Percentiles rank a stretch among this genome's conserved stretches.
Conservation (phyloP, 2,888 invertebrate genomes). For the Ctena decussata region DNA sequence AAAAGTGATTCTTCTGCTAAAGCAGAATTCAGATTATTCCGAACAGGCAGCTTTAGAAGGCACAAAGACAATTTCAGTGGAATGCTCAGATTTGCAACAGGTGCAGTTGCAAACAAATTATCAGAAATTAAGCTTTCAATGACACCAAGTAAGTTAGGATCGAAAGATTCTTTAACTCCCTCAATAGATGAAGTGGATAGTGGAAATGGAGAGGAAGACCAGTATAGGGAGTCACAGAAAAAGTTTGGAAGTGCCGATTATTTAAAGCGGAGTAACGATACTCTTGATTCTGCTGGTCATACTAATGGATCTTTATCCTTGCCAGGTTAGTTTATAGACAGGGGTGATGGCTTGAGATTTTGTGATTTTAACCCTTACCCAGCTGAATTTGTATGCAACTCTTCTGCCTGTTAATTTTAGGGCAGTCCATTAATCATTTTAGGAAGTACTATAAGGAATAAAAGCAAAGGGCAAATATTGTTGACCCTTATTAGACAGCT, state of each 20-base stretch:
- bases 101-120: slow-evolving; percentile 80
- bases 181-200: slow-evolving; percentile 75
- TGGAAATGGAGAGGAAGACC: slow-evolving; percentile 65
- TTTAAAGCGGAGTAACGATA: slow-evolving; percentile 62
- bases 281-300: slow-evolving; percentile 56
- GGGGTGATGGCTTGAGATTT: background rate
- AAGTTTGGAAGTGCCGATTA: slow-evolving; percentile 67
- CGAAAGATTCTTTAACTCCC: slow-evolving; percentile 71
- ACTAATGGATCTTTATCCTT: slow-evolving; percentile 35
- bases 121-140: slow-evolving; percentile 84
- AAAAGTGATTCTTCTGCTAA: slow-evolving; percentile 25
- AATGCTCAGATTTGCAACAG: slow-evolving; percentile 77
- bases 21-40: slow-evolving; percentile 55
- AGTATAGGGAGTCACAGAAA: slow-evolving; percentile 33
- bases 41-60: slow-evolving; percentile 69
- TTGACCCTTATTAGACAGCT: too few species aligned
- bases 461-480: too few species aligned
- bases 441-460: too few species aligned
- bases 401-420: too few species aligned
- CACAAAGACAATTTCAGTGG: slow-evolving; percentile 79
- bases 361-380: too few species aligned
- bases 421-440: too few species aligned
- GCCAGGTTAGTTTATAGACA: background rate
- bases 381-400: too few species aligned
- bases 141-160: slow-evolving; percentile 79